phyloP scores from a whole-genome alignment of 2,888 invertebrate species.

The Eristalis intricaria region DNA sequence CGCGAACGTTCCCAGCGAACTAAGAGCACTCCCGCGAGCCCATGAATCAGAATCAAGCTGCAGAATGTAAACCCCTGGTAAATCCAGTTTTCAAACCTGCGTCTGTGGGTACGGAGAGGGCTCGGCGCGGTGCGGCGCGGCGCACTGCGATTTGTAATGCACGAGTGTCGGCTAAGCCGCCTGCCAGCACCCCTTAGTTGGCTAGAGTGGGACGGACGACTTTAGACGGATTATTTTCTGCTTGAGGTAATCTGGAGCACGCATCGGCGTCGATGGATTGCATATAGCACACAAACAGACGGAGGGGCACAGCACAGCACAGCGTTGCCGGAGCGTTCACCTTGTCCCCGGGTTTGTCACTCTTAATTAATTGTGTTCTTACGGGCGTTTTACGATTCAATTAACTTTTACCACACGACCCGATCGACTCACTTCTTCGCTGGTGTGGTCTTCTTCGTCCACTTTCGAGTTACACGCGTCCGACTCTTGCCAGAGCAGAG shows the following conservation, averaged over 20 bases:
- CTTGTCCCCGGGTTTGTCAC: slow-evolving; percentile 65
- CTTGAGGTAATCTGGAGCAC: slow-evolving; percentile 68
- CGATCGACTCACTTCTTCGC: background rate
- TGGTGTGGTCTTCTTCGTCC: background rate
- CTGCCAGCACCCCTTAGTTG: slow-evolving; percentile 5
- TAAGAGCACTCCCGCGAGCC: slow-evolving; percentile 28
- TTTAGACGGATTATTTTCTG: slow-evolving; percentile 67
- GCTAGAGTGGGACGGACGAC: slow-evolving; percentile 49
- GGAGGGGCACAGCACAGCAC: too few species aligned
- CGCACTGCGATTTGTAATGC: slow-evolving; percentile 46
- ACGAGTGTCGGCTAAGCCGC: slow-evolving; percentile 3
- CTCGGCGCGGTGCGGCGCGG: slow-evolving; percentile 16
- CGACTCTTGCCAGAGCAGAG: background rate
- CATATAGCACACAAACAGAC: background rate
- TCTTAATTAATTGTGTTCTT: slow-evolving; percentile 56
- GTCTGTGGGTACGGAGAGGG: slow-evolving; percentile 42
- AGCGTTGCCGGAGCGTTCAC: slow-evolving; percentile 29
- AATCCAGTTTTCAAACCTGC: slow-evolving; percentile 66
- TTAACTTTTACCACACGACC: slow-evolving; percentile 22
- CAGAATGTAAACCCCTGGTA: slow-evolving; percentile 5
- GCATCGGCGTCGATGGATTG: slow-evolving; percentile 46
- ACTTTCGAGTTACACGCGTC: background rate
- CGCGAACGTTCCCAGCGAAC: slow-evolving; percentile 53
- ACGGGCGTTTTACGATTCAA: slow-evolving; percentile 43
- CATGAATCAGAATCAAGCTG: slow-evolving; percentile 54